Evolutionary conservation across 2,113 vertebrate genomes (phyloP), one percentile per base, ranked within the genome.

Genomic region (Myotis yumanensis): DNA sequence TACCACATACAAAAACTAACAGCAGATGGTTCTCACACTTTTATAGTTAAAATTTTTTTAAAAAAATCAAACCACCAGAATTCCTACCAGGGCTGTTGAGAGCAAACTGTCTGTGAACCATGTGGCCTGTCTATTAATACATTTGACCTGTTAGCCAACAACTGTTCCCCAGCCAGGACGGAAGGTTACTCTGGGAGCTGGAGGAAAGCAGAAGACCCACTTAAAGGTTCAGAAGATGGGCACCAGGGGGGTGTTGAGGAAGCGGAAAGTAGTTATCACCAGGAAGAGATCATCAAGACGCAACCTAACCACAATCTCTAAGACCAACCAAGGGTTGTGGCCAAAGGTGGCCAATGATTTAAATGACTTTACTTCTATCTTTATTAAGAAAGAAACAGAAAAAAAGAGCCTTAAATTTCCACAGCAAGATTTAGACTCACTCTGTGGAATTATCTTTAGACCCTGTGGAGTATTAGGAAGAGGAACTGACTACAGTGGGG

Each of bases 11-110:
- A 83, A 76, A 97, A 94, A 92, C 96, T 75, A 92, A 92, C 51
- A 92, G 69, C 93, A 97, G 95, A 96, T 97, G 95, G 90, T 54
- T 79, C 93, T 93, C 94, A 95, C n/a, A 90, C 77, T 95, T 93
- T 85, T 91, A 93, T 23, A 90, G 92, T 95, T 92, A 73, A 91
- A 96, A 89, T 28, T 79, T 79, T 48, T 48, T 48, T 64, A 68
- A 87, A 93, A 90, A 96, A 90, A 57, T 81, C 83, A 87, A 87
- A 81, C 72, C 66, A 88, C 68, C 87, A 93, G 93, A 95, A 97
- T 79, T 96, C 79, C 66, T 95, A 94, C 82, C 59, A 93, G 94
- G 94, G 76, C 77, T 90, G 80, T 81, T 95, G 85, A 94, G 69
- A 97, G 92, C 81, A 87, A 91, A 96, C 81, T 92, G 77, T 87